These are phyloP conservation scores for Melieria picta DNA, from an alignment of 2,888 invertebrate genomes.

Conservation along the genomic window DNA sequence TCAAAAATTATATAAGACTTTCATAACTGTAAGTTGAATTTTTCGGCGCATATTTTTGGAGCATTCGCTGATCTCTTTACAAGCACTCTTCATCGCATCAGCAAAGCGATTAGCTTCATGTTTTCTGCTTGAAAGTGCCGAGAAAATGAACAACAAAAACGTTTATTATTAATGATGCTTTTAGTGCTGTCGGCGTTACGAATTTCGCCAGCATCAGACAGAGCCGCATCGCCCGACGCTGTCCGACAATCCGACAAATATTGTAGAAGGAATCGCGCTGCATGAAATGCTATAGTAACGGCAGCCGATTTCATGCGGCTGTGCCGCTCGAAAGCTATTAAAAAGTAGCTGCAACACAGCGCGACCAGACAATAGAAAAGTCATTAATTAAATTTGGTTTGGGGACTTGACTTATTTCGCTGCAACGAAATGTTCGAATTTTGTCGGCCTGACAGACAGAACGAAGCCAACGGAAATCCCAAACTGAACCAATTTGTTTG, in stretches of 20 bases:
- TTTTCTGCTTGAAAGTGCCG: background rate
- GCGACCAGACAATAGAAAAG: conserved; percentile 28
- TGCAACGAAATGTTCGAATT: background rate
- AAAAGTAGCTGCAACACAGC: conserved; percentile 12
- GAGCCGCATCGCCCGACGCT: background rate
- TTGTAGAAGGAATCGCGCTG: too few species aligned
- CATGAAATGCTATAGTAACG: too few species aligned
- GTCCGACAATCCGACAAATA: too few species aligned
- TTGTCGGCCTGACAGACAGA: background rate
- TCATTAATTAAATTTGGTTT: conserved; percentile 34
- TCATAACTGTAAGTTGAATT: too few species aligned
- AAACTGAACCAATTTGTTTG: background rate
- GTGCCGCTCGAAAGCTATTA: background rate
- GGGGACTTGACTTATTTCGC: background rate
- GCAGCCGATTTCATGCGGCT: too few species aligned
- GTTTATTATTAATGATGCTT: conserved; percentile 31
- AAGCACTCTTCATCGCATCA: background rate
- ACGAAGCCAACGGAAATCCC: background rate
- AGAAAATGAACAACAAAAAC: conserved; percentile 6
- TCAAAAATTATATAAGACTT: too few species aligned
- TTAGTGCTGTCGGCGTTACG: conserved; percentile 37
- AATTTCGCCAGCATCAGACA: conserved; percentile 36
- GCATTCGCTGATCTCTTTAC: background rate
- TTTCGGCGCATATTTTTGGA: too few species aligned
- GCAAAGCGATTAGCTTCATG: background rate